Evolutionary conservation across 2,113 vertebrate species (phyloP), one percentile per base, ranked within the genome.

Genomic region (Isichthys henryi): DNA sequence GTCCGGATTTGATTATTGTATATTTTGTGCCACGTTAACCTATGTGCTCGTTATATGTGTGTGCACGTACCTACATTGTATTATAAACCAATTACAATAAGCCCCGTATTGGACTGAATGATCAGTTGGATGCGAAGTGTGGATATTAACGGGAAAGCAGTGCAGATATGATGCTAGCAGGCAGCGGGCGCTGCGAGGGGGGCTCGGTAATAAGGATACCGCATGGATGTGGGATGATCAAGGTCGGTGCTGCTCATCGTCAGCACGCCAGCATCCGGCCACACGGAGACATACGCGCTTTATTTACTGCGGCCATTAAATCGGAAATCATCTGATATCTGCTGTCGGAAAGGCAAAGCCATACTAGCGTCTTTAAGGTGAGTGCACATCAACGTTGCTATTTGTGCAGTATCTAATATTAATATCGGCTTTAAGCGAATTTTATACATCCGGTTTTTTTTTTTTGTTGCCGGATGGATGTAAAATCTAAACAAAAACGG

Each of bases 361-460:
- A 80, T 50, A 88, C 66, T 80, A 80, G 49, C 66, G 35, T 88
- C 70, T 53, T 88, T 45, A 88, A 88, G 88, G 88, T 88, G 88
- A 77, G 88, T 88, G 45, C 43, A 9, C 8, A 21, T 45, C 43
- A 48, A 35, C 15, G 62, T 39, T n/a, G n/a, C 53, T 70, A 8
- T n/a, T 70, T 46, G 23, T 70, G 48, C 17, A 17, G 45, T 27
- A n/a, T 74, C 9, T 88, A 27, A 46, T 56, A 46, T 66, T 46
- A 46, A 11, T 15, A 35, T 23, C 52, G 80, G 39, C 39, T 83
- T 23, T 83, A 48, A 45, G 43, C 45, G 17, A 83, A 77, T 77
- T 39, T 39, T 13, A 77, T 39, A 77, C 62, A 66, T 66, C 62
- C 62, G 62, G 17, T 53, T 21, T 21, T 21, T 56, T 8, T 15